Conservation (phyloP, 1,140 invertebrate genomes). For the Pseudobourletiella spinata region DNA sequence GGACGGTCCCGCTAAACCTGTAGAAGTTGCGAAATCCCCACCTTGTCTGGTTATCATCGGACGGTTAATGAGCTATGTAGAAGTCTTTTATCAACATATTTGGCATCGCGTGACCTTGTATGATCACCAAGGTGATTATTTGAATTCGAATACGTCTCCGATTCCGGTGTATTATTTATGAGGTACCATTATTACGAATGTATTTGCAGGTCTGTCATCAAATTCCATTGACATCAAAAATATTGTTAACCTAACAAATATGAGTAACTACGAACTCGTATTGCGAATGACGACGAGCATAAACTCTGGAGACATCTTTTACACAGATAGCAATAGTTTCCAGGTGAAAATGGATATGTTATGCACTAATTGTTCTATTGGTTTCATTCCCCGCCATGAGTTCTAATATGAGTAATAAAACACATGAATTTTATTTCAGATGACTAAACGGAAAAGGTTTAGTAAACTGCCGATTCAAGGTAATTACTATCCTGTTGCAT, state of each 20-base stretch:
- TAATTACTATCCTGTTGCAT: slow-evolving; percentile 90
- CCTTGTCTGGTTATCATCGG: no score
- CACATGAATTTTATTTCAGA: slow-evolving; percentile 40
- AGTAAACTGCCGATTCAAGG: slow-evolving; percentile 85
- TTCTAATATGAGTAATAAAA: not conserved
- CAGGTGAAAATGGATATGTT: slow-evolving; percentile 48
- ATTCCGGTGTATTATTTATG: no score
- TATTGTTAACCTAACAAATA: slow-evolving; percentile 62
- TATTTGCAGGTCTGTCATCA: slow-evolving; percentile 59
- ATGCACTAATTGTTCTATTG: not conserved
- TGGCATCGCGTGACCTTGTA: no score
- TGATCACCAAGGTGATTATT: no score
- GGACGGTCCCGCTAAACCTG: no score
- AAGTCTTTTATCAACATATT: no score
- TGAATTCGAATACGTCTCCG: no score
- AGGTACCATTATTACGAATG: no score
- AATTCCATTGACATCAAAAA: slow-evolving; percentile 61
- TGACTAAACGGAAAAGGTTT: slow-evolving; percentile 72
- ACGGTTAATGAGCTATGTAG: no score
- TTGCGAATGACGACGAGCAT: slow-evolving; percentile 73
- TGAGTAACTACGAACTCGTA: slow-evolving; percentile 77
- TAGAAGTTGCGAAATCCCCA: no score
- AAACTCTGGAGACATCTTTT: slow-evolving; percentile 61
- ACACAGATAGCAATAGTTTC: slow-evolving; percentile 72
- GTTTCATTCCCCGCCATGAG: not conserved